phyloP scores from a whole-genome alignment of 2,888 invertebrate species.

The Tetropium fuscum region DNA sequence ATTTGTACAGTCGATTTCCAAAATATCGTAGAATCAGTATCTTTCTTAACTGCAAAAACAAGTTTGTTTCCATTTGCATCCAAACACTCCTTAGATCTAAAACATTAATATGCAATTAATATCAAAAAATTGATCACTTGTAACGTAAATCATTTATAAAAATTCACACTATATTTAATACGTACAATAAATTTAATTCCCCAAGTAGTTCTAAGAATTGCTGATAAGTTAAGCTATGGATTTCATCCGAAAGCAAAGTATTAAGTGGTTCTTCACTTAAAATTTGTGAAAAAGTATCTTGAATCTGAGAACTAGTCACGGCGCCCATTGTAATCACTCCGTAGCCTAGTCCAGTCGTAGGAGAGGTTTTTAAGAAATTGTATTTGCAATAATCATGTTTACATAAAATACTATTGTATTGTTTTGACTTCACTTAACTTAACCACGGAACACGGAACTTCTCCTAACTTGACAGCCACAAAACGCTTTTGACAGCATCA shows the following conservation, averaged over 20 bases:
- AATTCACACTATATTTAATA: slow-evolving; percentile 23
- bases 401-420: too few relatives aligned
- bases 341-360: too few relatives aligned
- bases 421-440: too few relatives aligned
- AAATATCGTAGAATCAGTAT: slow-evolving; percentile 72
- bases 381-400: too few relatives aligned
- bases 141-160: too few relatives aligned
- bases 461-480: too few relatives aligned
- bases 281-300: slow-evolving; percentile 52
- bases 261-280: slow-evolving; percentile 52
- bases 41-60: slow-evolving; percentile 74
- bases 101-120: too few relatives aligned
- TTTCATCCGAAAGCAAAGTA: slow-evolving; percentile 58
- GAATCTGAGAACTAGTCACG: slow-evolving; percentile 51
- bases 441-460: too few relatives aligned
- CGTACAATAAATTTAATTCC: slow-evolving; percentile 74
- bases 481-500: too few relatives aligned
- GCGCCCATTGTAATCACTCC: too few relatives aligned
- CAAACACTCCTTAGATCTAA: slow-evolving; percentile 71
- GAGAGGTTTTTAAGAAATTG: too few relatives aligned
- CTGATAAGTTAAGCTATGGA: slow-evolving; percentile 67
- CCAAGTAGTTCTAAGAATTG: slow-evolving; percentile 71
- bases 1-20: slow-evolving; percentile 80
- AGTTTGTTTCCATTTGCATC: slow-evolving; percentile 74
- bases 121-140: too few relatives aligned